Conservation (phyloP, 2,888 invertebrate species). For the Andricus curvator region DNA sequence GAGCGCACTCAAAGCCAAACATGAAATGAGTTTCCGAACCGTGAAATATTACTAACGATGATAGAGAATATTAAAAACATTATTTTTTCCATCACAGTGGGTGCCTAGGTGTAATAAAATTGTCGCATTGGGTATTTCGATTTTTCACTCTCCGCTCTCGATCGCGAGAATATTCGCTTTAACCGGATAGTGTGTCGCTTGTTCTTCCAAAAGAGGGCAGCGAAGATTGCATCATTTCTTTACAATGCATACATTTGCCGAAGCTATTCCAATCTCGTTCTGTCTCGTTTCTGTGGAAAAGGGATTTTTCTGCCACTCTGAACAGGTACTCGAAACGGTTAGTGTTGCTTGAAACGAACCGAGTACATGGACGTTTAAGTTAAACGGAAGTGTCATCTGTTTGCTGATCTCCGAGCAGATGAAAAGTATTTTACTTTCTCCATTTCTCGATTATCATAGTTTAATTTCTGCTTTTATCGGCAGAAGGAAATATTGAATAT, state of each 20-base stretch:
- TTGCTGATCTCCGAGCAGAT: neutral
- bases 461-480: neutral
- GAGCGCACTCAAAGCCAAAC: neutral
- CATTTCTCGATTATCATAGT: neutral
- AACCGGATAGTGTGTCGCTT: conserved; percentile 11
- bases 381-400: conserved; percentile 2
- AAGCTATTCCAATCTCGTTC: conserved; percentile 63
- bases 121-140: neutral
- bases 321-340: conserved; percentile 7
- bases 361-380: neutral
- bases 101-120: neutral
- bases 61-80: neutral
- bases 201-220: conserved; percentile 31
- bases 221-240: conserved; percentile 66
- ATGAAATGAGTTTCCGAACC: conserved; percentile 6
- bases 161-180: neutral
- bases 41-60: neutral
- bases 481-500: neutral
- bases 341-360: neutral
- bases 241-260: conserved; percentile 63
- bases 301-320: conserved; percentile 58
- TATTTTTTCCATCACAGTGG: neutral
- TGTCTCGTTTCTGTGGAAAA: conserved; percentile 60
- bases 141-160: neutral
- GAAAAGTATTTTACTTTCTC: neutral